phyloP scores from a whole-genome alignment of 1,140 invertebrate species.

The Aphelenchoides avenae region DNA sequence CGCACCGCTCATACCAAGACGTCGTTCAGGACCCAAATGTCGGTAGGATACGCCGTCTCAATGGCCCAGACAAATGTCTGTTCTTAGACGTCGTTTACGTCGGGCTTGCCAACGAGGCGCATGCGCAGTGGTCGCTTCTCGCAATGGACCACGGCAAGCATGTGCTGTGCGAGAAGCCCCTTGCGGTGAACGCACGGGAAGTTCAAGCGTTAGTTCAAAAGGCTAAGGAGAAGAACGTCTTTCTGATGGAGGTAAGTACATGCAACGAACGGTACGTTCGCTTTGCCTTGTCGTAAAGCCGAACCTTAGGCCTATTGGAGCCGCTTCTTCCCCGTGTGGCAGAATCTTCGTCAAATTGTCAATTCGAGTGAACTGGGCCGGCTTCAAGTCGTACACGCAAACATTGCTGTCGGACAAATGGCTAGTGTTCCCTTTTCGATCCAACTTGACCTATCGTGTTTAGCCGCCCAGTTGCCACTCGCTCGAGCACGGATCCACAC shows the following conservation, averaged over 20 bases:
- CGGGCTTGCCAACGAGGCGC: conserved; percentile 69
- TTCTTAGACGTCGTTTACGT: conserved; percentile 74
- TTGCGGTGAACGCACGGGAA: conserved; percentile 32
- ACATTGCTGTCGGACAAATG: conserved; percentile 7
- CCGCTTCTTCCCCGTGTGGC: conserved; percentile 30
- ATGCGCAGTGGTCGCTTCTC: conserved; percentile 68
- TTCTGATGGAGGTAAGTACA: conserved; percentile 36
- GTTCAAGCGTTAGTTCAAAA: conserved; percentile 36
- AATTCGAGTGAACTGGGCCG: conserved; percentile 19
- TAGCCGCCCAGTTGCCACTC: neutral
- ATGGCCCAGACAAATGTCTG: neutral
- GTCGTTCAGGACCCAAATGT: conserved; percentile 72
- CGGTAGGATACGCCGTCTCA: conserved; percentile 64
- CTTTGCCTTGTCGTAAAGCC: conserved; percentile 14
- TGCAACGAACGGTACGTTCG: neutral
- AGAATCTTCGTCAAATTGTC: conserved; percentile 13
- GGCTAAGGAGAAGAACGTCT: conserved; percentile 21
- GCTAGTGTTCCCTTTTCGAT: conserved; percentile 1
- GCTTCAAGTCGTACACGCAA: conserved; percentile 11
- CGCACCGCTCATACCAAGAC: conserved; percentile 72
- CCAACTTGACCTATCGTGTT: neutral
- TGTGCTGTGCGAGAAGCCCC: conserved; percentile 62
- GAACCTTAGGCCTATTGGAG: conserved; percentile 11
- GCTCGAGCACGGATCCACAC: conserved; percentile 71
- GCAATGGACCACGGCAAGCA: conserved; percentile 74